A percentile compares a stretch with the other conserved stretches of the same genome.
phyloP scores from a whole-genome alignment of 2,888 invertebrate species.

The Theristus sp. region DNA sequence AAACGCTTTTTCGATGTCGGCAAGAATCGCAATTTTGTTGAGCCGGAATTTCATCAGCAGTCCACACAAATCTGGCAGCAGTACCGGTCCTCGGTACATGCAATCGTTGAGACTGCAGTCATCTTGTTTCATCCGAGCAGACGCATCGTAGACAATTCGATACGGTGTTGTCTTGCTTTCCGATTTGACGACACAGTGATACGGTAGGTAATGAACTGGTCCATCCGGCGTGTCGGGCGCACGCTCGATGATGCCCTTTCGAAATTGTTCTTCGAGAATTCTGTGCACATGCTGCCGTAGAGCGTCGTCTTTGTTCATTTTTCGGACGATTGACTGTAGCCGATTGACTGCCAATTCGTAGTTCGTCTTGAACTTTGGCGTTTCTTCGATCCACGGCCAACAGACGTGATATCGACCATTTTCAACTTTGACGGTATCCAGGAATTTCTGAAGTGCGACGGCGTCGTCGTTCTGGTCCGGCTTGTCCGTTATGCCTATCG shows the following conservation, averaged over 20 bases:
- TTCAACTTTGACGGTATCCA: too few relatives aligned
- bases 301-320: too few relatives aligned
- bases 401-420: too few relatives aligned
- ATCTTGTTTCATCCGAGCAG: not conserved
- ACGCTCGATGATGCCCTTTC: slow-evolving; percentile 9
- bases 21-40: slow-evolving; percentile 2
- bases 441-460: too few relatives aligned
- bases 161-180: slow-evolving; percentile 8
- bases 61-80: slow-evolving; percentile 4
- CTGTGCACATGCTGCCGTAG: too few relatives aligned
- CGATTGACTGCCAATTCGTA: too few relatives aligned
- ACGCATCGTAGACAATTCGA: slow-evolving; percentile 11
- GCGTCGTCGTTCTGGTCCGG: too few relatives aligned
- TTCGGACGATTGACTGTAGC: too few relatives aligned
- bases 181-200: slow-evolving; percentile 9
- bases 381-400: too few relatives aligned
- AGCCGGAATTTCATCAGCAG: slow-evolving; percentile 9
- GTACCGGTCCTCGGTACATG: slow-evolving; percentile 8
- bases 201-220: slow-evolving; percentile 8
- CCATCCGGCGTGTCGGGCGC: slow-evolving; percentile 1
- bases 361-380: too few relatives aligned
- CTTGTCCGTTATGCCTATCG: too few relatives aligned
- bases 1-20: slow-evolving; percentile 13
- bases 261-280: too few relatives aligned
- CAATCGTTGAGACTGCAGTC: slow-evolving; percentile 10